phyloP scores from a whole-genome alignment of 2,888 invertebrate species.

The Noctua janthe region DNA sequence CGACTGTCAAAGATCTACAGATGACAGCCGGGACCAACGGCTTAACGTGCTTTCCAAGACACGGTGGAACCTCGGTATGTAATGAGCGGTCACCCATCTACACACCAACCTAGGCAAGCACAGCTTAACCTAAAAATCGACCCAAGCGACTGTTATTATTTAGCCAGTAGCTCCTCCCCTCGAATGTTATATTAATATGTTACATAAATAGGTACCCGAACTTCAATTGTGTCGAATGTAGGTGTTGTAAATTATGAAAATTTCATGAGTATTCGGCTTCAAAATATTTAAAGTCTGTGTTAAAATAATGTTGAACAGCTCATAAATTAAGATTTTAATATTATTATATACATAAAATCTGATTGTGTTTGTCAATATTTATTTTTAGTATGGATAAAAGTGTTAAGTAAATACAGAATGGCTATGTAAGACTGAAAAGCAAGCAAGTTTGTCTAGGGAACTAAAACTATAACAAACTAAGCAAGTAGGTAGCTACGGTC shows the following conservation, averaged over 20 bases:
- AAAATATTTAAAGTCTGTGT: background rate
- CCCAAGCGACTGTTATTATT: too few relatives aligned
- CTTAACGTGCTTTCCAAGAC: too few relatives aligned
- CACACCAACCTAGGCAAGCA: too few relatives aligned
- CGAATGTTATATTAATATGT: too few relatives aligned
- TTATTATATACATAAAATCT: background rate
- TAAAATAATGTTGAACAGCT: background rate
- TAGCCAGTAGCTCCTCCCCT: too few relatives aligned
- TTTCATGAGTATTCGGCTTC: background rate
- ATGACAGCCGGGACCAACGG: too few relatives aligned
- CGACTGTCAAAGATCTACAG: too few relatives aligned
- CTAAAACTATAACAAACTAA: background rate
- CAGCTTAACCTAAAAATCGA: too few relatives aligned
- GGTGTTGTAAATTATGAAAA: background rate
- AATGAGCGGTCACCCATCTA: too few relatives aligned
- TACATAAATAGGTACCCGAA: background rate
- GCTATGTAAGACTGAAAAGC: background rate
- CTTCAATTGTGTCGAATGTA: background rate
- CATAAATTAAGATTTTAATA: too few relatives aligned
- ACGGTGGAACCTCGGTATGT: too few relatives aligned
- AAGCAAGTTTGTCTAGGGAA: background rate
- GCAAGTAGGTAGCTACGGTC: background rate
- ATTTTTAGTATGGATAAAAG: background rate
- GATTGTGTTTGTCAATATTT: background rate
- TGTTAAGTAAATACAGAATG: background rate